phyloP scores from a whole-genome alignment of 2,113 vertebrate genomes.

The Ceuthmochares aereus region DNA sequence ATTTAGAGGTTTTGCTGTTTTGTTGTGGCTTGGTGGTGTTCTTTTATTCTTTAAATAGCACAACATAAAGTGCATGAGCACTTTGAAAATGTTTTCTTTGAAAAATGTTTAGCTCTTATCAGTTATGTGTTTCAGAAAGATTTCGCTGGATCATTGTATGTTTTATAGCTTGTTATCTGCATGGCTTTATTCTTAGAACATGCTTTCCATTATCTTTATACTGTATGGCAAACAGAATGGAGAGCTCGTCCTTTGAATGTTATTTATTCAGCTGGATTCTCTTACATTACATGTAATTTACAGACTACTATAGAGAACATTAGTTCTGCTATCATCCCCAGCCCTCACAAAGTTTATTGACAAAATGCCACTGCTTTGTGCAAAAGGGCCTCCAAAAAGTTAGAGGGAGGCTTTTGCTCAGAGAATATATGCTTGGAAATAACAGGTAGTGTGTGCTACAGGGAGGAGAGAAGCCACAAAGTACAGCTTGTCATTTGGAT shows the following conservation, averaged over 20 bases:
- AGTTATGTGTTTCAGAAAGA: constrained; percentile 63
- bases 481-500: rapidly evolving
- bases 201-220: constrained; percentile 54
- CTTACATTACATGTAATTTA: neutral
- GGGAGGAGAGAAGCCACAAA: neutral
- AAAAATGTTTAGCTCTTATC: constrained; percentile 73
- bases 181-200: constrained; percentile 59
- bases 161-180: constrained; percentile 67
- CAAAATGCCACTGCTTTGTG: neutral
- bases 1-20: neutral
- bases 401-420: neutral
- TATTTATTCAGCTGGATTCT: constrained; percentile 59
- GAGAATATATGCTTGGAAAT: neutral
- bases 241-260: constrained; percentile 34
- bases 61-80: constrained; percentile 38
- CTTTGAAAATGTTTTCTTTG: constrained; percentile 49
- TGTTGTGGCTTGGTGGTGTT: neutral
- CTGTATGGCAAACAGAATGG: neutral
- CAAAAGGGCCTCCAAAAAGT: neutral
- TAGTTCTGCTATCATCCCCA: constrained; percentile 11
- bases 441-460: neutral
- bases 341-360: constrained; percentile 6
- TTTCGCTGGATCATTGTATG: constrained; percentile 48
- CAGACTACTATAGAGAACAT: neutral
- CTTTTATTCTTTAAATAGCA: neutral